Base-by-base conservation (phyloP, 2,888 invertebrate species). In the Patella ulyssiponensis region DNA sequence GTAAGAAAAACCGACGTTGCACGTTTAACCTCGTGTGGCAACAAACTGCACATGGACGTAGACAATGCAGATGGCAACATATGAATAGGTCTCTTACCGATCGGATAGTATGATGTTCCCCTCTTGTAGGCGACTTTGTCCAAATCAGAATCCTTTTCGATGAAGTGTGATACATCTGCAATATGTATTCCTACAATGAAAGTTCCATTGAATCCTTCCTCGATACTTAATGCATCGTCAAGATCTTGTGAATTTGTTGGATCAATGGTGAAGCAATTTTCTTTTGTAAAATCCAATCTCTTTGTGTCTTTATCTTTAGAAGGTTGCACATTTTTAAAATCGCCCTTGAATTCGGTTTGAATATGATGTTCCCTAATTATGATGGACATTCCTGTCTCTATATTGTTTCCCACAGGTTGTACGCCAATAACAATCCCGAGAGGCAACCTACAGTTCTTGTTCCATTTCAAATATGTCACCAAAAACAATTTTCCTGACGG, bases 381-480 rank as follows among this genome's bases (percentile, higher is more conserved):
- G 15, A 89, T 82, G 9, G 84, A 74, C 78, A 87, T 82, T n/a
- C 86, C 86, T 44, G 79, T 76, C 3, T 83, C 82, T 3, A 87
- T 44, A 14, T 82, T 84, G 15, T 71, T 70, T 4, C 86, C 88
- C 2, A 81, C 82, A 51, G 84, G 84, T 3, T 90, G 75, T 1
- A 88, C 86, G 2, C 89, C 89, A 27, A 90, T 83, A 12, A 89
- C 89, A 52, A 90, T 81, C 70, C 90, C 89, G 3, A 90, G 75
- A 0, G 90, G 90, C 7, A 84, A 80, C n/a, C 82, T 81, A 70
- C 87, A 82, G 3, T 80, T 81, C 20, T 83, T 77, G 17, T 89
- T 85, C 88, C 88, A 91, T 23, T 87, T 87, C 73, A 90, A 77
- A 77, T 86, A 89, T n/a, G 86, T 84, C 15, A 89, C 89, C 12